A percentile compares a stretch with the other conserved stretches of the same genome.
Evolutionary conservation across 2,797 vertebrate genomes (phyloP).

Genomic region (Parambassis ranga): DNA sequence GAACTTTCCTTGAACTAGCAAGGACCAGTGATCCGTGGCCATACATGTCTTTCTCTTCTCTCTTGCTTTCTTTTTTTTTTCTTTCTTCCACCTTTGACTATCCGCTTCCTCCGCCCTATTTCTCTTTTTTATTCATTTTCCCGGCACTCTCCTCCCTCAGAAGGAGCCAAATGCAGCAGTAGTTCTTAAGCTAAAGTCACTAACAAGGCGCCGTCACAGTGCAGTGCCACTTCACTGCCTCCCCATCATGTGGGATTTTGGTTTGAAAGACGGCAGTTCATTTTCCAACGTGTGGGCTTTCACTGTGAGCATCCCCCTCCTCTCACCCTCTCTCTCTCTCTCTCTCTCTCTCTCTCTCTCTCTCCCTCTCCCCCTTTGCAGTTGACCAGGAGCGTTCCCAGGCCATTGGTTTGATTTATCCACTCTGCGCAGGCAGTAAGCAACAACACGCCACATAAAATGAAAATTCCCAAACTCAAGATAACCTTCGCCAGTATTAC

Average conservation of each 20-base stretch:
- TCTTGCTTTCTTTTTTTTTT: not conserved
- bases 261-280: slow-evolving; percentile 70
- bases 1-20: slow-evolving; percentile 77
- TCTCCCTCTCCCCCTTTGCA: slow-evolving; percentile 14
- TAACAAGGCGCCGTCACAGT: slow-evolving; percentile 75
- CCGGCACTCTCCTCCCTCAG: slow-evolving; percentile 19
- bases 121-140: slow-evolving; percentile 41
- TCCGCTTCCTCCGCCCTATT: not conserved
- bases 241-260: slow-evolving; percentile 71
- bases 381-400: slow-evolving; percentile 58
- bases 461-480: slow-evolving; percentile 6
- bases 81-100: not conserved
- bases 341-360: not conserved
- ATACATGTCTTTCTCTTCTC: slow-evolving; percentile 12
- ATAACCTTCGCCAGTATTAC: not conserved
- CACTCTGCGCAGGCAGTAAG: slow-evolving; percentile 43
- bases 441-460: slow-evolving; percentile 27
- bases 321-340: slow-evolving; percentile 14
- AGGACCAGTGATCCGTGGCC: slow-evolving; percentile 60
- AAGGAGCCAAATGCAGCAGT: slow-evolving; percentile 51
- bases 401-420: slow-evolving; percentile 63
- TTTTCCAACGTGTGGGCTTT: slow-evolving; percentile 63
- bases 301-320: slow-evolving; percentile 21
- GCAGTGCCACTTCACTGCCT: slow-evolving; percentile 71
- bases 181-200: slow-evolving; percentile 73